Evolutionary conservation across 2,797 vertebrate species (phyloP).

Genomic region (Halcyon chelicuti): DNA sequence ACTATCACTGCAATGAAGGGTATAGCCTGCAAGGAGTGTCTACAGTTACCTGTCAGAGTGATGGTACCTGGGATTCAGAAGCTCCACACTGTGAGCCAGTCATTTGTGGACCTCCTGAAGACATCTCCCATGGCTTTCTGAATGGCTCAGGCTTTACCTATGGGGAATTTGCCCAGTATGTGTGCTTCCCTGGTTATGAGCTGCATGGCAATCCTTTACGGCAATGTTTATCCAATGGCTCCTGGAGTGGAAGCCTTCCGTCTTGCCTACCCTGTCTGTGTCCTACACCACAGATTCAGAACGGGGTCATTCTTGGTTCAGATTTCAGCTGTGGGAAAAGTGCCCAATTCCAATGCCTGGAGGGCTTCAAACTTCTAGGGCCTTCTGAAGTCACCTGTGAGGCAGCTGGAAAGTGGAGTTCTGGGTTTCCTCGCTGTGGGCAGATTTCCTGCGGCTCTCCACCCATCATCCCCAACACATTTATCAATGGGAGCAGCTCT

Average conservation of each 20-base stretch:
- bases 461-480: slow-evolving; percentile 86
- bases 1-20: slow-evolving; percentile 88
- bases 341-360: slow-evolving; percentile 85
- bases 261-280: slow-evolving; percentile 89
- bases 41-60: slow-evolving; percentile 80
- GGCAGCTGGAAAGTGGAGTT: slow-evolving; percentile 88
- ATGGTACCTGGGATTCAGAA: slow-evolving; percentile 89
- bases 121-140: slow-evolving; percentile 90
- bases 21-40: slow-evolving; percentile 82
- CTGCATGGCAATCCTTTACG: slow-evolving; percentile 85
- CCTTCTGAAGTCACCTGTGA: slow-evolving; percentile 87
- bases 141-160: slow-evolving; percentile 90
- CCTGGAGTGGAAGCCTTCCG: slow-evolving; percentile 88
- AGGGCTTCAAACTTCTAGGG: slow-evolving; percentile 88
- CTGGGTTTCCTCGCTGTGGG: slow-evolving; percentile 88
- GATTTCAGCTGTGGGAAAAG: slow-evolving; percentile 85
- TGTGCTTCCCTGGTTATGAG: slow-evolving; percentile 91
- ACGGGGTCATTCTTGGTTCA: slow-evolving; percentile 80
- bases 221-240: slow-evolving; percentile 87
- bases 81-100: slow-evolving; percentile 85
- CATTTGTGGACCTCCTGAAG: slow-evolving; percentile 89
- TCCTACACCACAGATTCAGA: slow-evolving; percentile 80
- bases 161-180: slow-evolving; percentile 86
- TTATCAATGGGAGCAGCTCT: slow-evolving; percentile 84
- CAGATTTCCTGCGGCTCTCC: slow-evolving; percentile 84